Percentiles rank a stretch among this genome's conserved stretches.
phyloP scores from a whole-genome alignment of 2,888 invertebrate species.

The Malthinus flaveolus region DNA sequence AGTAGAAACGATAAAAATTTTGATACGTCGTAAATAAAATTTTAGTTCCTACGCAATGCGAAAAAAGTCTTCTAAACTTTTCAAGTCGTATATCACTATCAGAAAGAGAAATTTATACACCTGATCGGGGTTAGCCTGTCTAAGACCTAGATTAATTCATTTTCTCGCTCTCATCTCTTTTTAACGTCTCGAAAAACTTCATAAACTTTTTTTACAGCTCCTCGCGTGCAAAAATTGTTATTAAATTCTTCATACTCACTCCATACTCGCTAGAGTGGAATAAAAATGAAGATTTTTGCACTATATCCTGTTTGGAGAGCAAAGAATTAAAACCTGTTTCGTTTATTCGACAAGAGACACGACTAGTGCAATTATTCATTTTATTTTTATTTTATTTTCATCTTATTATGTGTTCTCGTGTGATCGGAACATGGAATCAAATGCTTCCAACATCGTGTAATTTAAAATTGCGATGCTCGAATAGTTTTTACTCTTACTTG shows the following conservation, averaged over 20 bases:
- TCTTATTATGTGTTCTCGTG: background rate
- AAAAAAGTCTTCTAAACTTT: constrained; percentile 14
- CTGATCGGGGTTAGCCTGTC: constrained; percentile 18
- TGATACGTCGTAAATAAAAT: constrained; percentile 16
- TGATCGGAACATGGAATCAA: background rate
- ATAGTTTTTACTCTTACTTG: too few species aligned
- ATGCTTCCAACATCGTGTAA: too few species aligned
- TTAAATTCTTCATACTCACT: background rate
- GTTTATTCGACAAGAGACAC: constrained; percentile 18
- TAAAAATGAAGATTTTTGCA: constrained; percentile 14
- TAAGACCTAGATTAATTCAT: constrained; percentile 21
- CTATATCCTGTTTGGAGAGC: constrained; percentile 16
- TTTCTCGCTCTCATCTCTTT: constrained; percentile 4
- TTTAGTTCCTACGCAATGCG: constrained; percentile 11
- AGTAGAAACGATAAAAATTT: constrained; percentile 16
- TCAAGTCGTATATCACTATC: constrained; percentile 15
- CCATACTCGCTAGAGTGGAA: background rate
- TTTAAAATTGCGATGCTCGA: too few species aligned
- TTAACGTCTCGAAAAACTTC: too few species aligned
- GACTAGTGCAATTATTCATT: constrained; percentile 16
- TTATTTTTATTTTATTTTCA: constrained; percentile 11
- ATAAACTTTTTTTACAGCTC: too few species aligned
- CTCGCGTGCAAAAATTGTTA: too few species aligned
- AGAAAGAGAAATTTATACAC: constrained; percentile 21
- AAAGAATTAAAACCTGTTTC: constrained; percentile 15